phyloP scores from a whole-genome alignment of 2,797 vertebrate species.

The Melanotaenia pygmaea region DNA sequence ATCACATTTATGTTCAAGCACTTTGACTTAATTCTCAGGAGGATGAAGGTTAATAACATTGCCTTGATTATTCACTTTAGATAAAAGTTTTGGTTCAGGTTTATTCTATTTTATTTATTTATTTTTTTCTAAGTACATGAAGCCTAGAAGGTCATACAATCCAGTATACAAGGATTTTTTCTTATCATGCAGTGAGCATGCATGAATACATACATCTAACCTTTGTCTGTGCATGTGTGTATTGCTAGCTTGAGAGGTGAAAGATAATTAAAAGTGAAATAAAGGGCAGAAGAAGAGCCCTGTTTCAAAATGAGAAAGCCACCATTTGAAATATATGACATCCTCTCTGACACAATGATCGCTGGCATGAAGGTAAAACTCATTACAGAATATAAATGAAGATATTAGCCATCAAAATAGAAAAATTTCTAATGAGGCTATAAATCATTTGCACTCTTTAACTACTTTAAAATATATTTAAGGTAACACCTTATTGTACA shows the following conservation, averaged over 20 bases:
- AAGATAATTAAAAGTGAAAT: constrained; percentile 63
- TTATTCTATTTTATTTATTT: constrained; percentile 14
- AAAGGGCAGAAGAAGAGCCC: constrained; percentile 55
- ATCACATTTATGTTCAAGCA: constrained; percentile 36
- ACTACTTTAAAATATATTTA: constrained; percentile 40
- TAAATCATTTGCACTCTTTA: constrained; percentile 58
- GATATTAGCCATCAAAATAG: constrained; percentile 67
- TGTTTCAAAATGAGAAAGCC: constrained; percentile 56
- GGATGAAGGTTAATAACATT: constrained; percentile 53
- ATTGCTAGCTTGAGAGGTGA: constrained; percentile 36
- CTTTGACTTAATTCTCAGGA: constrained; percentile 42
- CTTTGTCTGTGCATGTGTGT: constrained; percentile 37
- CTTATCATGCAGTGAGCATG: constrained; percentile 7
- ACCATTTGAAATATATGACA: constrained; percentile 57
- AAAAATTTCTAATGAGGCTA: constrained; percentile 51
- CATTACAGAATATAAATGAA: constrained; percentile 69
- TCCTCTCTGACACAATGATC: constrained; percentile 55
- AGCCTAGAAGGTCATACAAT: constrained; percentile 6
- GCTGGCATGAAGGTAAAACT: constrained; percentile 64
- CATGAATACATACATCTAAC: constrained; percentile 19
- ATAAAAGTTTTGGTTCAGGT: constrained; percentile 19
- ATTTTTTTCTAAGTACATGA: constrained; percentile 4
- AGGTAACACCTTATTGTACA: constrained; percentile 21
- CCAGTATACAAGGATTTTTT: neutral
- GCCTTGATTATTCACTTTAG: constrained; percentile 45